Base-by-base conservation (phyloP, 2,113 vertebrate species). In the Columba livia region DNA sequence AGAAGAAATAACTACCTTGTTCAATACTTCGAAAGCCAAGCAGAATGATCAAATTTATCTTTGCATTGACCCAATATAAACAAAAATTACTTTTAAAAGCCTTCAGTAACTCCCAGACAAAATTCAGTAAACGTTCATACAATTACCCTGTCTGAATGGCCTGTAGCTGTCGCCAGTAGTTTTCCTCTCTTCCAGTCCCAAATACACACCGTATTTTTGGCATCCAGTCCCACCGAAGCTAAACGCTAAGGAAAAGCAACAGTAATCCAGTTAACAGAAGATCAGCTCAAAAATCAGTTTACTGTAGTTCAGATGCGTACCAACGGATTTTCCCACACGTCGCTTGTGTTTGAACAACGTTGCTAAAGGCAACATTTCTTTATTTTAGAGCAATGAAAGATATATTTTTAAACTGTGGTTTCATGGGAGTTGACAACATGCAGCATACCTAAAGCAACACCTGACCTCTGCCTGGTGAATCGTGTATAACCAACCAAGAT, bases 101-200 rank as follows among this genome's bases (percentile, higher is more conserved):
- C 5, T 53, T 18, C 0, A 20, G 32, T 34, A 64, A 62, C 20
- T 72, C 69, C 56, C 25, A 85, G 70, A 62, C 12, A 74, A 73
- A 95, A 86, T 21, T 38, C 48, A 71, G 53, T 42, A 81, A 88
- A 11, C 34, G 42, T 78, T 84, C 60, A 66, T 73, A 61, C 64
- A 79, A 85, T 98, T 98, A 98, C 98, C 98, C 98, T 97, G 94
- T 98, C 98, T 0, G 99, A 99, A 97, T 99, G 99, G 94, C 99
- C 99, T 0, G 99, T 99, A 31, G 99, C 99, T 20, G 98, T 98
- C 64, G 99, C 99, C 80, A 99, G 97, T 54, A 99, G 98, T 77
- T 98, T 98, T 86, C 99, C 99, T 96, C 98, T 99, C 95, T 98
- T 99, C 99, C 99, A 99, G 93, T 99, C 99, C 99, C 99, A 99